Evolutionary conservation across 2,888 invertebrate genomes (phyloP).

Genomic region (Dione juno): DNA sequence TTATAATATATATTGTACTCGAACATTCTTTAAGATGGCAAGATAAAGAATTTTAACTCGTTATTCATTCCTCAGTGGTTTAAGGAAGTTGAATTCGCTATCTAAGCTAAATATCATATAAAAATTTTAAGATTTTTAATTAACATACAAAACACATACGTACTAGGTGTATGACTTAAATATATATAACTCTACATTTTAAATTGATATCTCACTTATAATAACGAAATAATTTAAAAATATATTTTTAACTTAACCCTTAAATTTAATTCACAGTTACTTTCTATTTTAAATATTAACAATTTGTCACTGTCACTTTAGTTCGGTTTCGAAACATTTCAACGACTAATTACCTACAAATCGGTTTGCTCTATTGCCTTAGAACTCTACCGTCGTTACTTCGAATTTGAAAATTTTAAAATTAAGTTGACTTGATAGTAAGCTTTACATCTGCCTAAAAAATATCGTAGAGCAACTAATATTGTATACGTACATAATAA

Average conservation of each 20-base stretch:
- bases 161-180: neutral
- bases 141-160: neutral
- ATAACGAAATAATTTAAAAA: neutral
- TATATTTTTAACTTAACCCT: neutral
- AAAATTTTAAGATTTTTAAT: neutral
- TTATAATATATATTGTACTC: no score
- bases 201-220: neutral
- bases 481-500: no score
- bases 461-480: neutral
- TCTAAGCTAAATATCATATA: no score
- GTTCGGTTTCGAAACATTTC: slow-evolving; percentile 54
- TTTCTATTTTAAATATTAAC: slow-evolving; percentile 45
- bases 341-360: slow-evolving; percentile 56
- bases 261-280: slow-evolving; percentile 8
- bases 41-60: neutral
- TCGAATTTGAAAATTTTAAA: slow-evolving; percentile 25
- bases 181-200: neutral
- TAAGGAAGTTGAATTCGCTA: no score
- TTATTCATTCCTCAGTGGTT: neutral
- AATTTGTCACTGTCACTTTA: slow-evolving; percentile 47
- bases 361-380: slow-evolving; percentile 35
- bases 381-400: slow-evolving; percentile 34
- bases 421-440: neutral
- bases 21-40: no score
- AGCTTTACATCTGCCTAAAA: neutral